phyloP scores from a whole-genome alignment of 1,140 invertebrate species.

The Nylanderia fulva region DNA sequence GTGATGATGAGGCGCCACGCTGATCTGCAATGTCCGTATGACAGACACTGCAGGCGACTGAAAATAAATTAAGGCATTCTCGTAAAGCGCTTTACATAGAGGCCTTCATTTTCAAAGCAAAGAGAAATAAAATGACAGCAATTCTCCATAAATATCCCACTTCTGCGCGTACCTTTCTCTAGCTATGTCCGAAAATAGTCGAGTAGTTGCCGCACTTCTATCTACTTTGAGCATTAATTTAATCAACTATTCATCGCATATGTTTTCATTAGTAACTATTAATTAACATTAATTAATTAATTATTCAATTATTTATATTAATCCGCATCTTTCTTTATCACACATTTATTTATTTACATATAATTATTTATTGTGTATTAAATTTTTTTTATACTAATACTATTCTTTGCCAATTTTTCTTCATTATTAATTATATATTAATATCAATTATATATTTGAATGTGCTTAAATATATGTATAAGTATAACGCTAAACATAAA shows the following conservation, averaged over 20 bases:
- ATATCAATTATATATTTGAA: neutral
- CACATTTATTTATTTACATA: neutral
- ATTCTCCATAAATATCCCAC: slow-evolving; percentile 56
- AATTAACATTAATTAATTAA: neutral
- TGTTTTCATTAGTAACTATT: too few species aligned
- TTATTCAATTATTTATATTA: neutral
- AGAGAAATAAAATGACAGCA: slow-evolving; percentile 45
- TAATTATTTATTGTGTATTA: neutral
- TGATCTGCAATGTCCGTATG: slow-evolving; percentile 39
- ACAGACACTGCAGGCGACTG: slow-evolving; percentile 44
- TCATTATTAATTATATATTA: slow-evolving; percentile 17
- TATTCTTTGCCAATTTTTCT: neutral
- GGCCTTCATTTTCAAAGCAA: slow-evolving; percentile 50
- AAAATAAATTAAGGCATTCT: slow-evolving; percentile 59
- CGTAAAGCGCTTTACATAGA: slow-evolving; percentile 44
- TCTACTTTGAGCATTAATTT: slow-evolving; percentile 25
- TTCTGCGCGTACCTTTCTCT: slow-evolving; percentile 26
- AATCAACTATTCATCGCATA: neutral
- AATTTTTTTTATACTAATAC: neutral
- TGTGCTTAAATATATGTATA: neutral
- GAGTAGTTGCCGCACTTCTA: slow-evolving; percentile 3
- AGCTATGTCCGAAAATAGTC: slow-evolving; percentile 38
- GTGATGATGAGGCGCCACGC: slow-evolving; percentile 40
- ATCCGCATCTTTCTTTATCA: neutral
- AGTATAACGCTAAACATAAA: too few species aligned